Conservation (phyloP, 2,113 vertebrate species). For the Rhagologus leucostigma region DNA sequence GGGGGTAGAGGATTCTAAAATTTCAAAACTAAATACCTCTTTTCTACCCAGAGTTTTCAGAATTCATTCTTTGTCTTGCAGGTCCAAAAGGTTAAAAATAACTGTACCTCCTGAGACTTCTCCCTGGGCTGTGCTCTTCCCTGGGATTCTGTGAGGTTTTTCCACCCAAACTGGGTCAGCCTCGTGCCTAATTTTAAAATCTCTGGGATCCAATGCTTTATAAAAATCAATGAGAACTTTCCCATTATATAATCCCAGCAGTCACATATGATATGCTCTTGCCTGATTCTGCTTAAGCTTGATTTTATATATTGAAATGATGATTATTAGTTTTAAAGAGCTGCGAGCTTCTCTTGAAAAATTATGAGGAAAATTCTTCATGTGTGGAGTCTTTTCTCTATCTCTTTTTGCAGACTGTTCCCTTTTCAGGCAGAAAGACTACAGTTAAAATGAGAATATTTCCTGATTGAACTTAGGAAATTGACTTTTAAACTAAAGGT, state of each 20-base stretch:
- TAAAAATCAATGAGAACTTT: conserved; percentile 61
- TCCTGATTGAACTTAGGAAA: neutral
- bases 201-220: conserved; percentile 43
- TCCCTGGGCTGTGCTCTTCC: conserved; percentile 53
- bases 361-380: neutral
- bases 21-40: conserved; percentile 27
- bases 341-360: conserved; percentile 51
- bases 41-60: conserved; percentile 53
- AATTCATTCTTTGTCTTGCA: conserved; percentile 53
- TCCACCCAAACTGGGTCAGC: conserved; percentile 64
- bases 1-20: neutral
- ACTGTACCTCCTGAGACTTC: conserved; percentile 53
- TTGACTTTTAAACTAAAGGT: neutral
- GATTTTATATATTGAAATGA: conserved; percentile 65
- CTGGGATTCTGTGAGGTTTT: conserved; percentile 56
- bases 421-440: neutral
- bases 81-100: conserved; percentile 72
- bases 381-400: neutral
- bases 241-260: conserved; percentile 62
- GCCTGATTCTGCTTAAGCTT: conserved; percentile 40
- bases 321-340: conserved; percentile 68
- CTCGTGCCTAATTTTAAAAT: conserved; percentile 66
- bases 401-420: neutral
- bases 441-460: neutral
- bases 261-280: conserved; percentile 13